These are phyloP conservation scores for Drosophila borealis DNA, from an alignment of 2,888 invertebrate species.

Conservation along the genomic window DNA sequence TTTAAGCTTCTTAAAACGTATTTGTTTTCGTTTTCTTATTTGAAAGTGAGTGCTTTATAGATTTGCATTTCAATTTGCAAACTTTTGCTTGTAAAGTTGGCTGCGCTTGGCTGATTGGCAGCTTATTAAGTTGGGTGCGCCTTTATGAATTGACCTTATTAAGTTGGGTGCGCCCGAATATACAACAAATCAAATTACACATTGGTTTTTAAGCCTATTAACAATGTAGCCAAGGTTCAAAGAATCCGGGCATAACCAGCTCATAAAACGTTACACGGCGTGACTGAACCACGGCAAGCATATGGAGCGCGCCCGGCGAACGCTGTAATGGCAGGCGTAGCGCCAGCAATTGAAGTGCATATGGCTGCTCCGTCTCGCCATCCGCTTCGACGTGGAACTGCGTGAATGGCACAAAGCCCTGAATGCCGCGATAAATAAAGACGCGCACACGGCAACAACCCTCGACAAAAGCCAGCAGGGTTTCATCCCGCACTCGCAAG, in stretches of 20 bases:
- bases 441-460: conserved; percentile 72
- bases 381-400: conserved; percentile 50
- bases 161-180: background rate
- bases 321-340: conserved; percentile 45
- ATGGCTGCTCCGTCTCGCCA: background rate
- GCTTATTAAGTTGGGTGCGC: too few relatives aligned
- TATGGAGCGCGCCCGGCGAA: conserved; percentile 50
- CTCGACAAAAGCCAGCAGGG: conserved; percentile 86
- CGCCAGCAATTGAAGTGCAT: conserved; percentile 61
- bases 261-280: conserved; percentile 75
- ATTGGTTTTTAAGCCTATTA: background rate
- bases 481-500: conserved; percentile 85
- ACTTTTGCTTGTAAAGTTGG: too few relatives aligned
- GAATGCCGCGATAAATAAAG: conserved; percentile 81
- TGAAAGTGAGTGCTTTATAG: too few relatives aligned
- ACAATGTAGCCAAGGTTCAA: conserved; percentile 65
- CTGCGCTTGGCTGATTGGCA: too few relatives aligned
- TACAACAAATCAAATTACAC: background rate
- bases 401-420: conserved; percentile 82
- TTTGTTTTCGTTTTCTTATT: too few relatives aligned
- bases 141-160: too few relatives aligned
- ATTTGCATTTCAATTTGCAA: too few relatives aligned
- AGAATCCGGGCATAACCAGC: conserved; percentile 65
- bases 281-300: conserved; percentile 58
- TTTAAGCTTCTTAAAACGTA: too few relatives aligned